Evolutionary conservation across 2,888 invertebrate genomes (phyloP), one percentile per base, ranked within the genome.

Genomic region (Cheilosia variabilis): DNA sequence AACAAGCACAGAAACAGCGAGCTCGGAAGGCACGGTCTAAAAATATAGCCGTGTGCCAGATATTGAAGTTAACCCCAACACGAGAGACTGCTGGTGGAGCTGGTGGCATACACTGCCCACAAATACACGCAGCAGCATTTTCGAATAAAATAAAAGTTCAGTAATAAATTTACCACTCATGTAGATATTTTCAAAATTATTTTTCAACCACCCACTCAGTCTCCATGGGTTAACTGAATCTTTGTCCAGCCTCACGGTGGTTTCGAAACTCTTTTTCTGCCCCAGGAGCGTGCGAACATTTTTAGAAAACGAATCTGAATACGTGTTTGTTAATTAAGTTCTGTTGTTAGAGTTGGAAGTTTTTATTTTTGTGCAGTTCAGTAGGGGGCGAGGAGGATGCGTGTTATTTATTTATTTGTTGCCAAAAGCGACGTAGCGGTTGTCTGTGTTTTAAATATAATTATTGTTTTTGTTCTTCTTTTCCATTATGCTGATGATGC

Each of bases 401-500:
- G 22, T 57, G 45, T 57, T 22, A 69, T 57, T 69, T 57, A 69
- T 69, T 57, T 69, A 57, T 45, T 19, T 69, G 55, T 47, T 69
- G 69, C 57, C 69, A 10, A 41, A 55, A 66, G 27, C 17, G 66
- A 17, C 53, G 41, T 37, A 52, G 45, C 22, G 37, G 45, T 53
- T 34, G 22, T 58, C 45, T 53, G 66, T 66, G 24, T 58, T 69
- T 69, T 69, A 69, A 69, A 34, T 45, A 55, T 19, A 41, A 68
- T 27, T 41, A 55, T 69, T 43, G 69, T 52, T 24, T 58, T 47
- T 57, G 19, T 45, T 37, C 17, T 24, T 17, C 2, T 58, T 34
- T 69, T 69, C 31, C 47, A 69, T 69, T 69, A 69, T 69, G 69
- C 69, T 69, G 47, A 69, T 57, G 57, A 55, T 31, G 45, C 45